Evolutionary conservation across 2,888 invertebrate species (phyloP).

Genomic region (Pachliopta kotzebuea): DNA sequence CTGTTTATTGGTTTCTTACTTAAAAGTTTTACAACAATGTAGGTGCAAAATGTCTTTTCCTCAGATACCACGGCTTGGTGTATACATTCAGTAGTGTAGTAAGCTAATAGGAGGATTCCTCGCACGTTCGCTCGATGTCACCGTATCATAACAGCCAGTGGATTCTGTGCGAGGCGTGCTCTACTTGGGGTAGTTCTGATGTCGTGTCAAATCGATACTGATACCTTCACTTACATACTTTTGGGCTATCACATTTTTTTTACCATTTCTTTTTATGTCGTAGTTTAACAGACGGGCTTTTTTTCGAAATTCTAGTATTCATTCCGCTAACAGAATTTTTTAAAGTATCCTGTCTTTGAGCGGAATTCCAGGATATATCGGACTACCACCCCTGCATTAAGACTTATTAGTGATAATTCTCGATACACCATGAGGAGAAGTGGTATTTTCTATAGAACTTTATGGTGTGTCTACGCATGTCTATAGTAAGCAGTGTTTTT

Average conservation of each 20-base stretch:
- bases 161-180: conserved; percentile 20
- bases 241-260: neutral
- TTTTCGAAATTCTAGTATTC: too few relatives aligned
- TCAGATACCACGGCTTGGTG: conserved; percentile 14
- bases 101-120: conserved; percentile 14
- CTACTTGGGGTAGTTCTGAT: conserved; percentile 22
- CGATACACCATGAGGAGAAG: too few relatives aligned
- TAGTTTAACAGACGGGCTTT: too few relatives aligned
- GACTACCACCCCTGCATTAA: too few relatives aligned
- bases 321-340: too few relatives aligned
- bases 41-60: conserved; percentile 26
- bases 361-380: too few relatives aligned
- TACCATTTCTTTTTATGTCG: neutral
- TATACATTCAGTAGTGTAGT: conserved; percentile 6
- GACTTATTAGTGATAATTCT: too few relatives aligned
- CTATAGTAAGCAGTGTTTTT: too few relatives aligned
- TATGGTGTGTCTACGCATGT: too few relatives aligned
- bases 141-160: conserved; percentile 22
- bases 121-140: conserved; percentile 22
- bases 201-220: conserved; percentile 12
- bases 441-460: too few relatives aligned
- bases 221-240: conserved; percentile 14
- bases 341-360: too few relatives aligned
- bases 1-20: conserved; percentile 26
- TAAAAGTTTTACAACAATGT: conserved; percentile 25